A percentile compares a stretch with the other conserved stretches of the same genome.
These are phyloP conservation scores for Spodoptera exigua DNA, from an alignment of 2,888 invertebrate genomes.

Conservation along the genomic window DNA sequence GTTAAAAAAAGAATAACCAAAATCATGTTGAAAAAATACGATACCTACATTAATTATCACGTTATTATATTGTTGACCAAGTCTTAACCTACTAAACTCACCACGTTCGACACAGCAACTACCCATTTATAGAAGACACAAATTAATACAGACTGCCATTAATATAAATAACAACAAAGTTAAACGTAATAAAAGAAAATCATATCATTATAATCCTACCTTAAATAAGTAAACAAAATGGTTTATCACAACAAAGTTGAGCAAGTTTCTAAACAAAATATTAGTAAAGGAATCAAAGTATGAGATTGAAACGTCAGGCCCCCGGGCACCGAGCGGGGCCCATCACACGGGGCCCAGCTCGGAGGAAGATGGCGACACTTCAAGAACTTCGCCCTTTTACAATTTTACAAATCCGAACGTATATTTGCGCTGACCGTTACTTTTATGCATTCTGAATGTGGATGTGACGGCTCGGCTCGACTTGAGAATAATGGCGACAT, in stretches of 20 bases:
- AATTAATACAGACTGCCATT: no score
- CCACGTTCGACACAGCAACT: no score
- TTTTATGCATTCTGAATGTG: slow-evolving; percentile 38
- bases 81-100: no score
- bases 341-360: slow-evolving; percentile 4
- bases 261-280: slow-evolving; percentile 21
- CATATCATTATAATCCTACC: not conserved
- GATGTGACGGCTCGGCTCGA: slow-evolving; percentile 41
- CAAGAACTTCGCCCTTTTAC: slow-evolving; percentile 67
- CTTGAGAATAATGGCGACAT: not conserved
- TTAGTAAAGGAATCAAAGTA: slow-evolving; percentile 49
- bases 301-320: slow-evolving; percentile 38
- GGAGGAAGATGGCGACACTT: slow-evolving; percentile 41
- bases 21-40: no score
- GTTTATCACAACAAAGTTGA: slow-evolving; percentile 14
- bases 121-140: no score
- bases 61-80: no score
- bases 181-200: not conserved
- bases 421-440: slow-evolving; percentile 62
- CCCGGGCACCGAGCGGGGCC: slow-evolving; percentile 30
- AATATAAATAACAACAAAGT: no score
- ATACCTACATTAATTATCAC: no score
- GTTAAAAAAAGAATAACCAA: no score
- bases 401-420: slow-evolving; percentile 65
- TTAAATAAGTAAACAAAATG: not conserved